Evolutionary conservation across 2,888 invertebrate genomes (phyloP), one percentile per base, ranked within the genome.

Genomic region (Helleia helle): DNA sequence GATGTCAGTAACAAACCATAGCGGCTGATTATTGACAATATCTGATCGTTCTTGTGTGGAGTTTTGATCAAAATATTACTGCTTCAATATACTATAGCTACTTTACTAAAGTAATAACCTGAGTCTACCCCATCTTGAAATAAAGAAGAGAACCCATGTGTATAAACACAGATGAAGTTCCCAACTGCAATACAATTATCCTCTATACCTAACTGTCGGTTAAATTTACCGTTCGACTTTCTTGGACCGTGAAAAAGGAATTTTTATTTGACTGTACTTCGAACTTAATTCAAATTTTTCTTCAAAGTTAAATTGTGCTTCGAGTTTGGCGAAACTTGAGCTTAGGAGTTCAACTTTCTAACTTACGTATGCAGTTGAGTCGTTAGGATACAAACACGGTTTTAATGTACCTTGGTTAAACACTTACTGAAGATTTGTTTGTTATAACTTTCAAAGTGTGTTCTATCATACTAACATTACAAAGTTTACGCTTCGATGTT

Each of bases 241-340:
- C 7, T 14, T 18, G 22, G 13, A 29, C 14, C 30, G 39, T 22
- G 24, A 39, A 39, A 31, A 30, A 11, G 24, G 8, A 34, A 12
- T 34, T 31, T 38, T 38, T 12, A n/a, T 22, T 38, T 24, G 36
- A 11, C 22, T 36, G 22, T 36, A n/a, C 22, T 27, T 36, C 8
- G 34, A 15, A 30, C 13, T 40, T 30, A 30, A 39, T 39, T 39
- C 30, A 39, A 39, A 39, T 39, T 38, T 39, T 25, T 30, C 38
- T 22, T n/a, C 14, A 9, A 39, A 39, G 15, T 39, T 40, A 31
- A 40, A 40, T 40, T 31, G 39, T 40, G 12, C 22, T 8, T n/a
- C 22, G 8, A 22, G 22, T 22, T 22, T 22, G 8, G 5, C 22
- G 22, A 1, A 22, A 22, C 22, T 22, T 8, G n/a, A n/a, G n/a